Conservation (phyloP, 37 sponge, comb jelly and placozoan genomes). For the Ianthella basta region DNA sequence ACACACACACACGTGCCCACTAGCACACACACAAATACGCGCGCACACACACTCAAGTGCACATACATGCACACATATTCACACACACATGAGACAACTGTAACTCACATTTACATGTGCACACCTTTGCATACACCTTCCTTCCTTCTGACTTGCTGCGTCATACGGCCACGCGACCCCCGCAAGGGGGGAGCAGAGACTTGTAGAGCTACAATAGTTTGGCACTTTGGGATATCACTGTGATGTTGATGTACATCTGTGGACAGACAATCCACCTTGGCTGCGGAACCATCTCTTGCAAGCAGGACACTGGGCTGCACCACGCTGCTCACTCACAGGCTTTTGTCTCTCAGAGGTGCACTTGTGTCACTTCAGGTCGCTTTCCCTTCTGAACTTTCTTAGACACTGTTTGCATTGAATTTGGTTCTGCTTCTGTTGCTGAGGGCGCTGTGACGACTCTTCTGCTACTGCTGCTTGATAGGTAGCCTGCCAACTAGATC, state of each 20-base stretch:
- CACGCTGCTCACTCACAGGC: background rate
- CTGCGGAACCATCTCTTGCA: background rate
- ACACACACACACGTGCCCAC: too few relatives aligned
- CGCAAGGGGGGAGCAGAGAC: background rate
- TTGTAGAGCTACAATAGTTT: background rate
- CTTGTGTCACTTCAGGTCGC: background rate
- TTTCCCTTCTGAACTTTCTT: background rate
- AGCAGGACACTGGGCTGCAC: background rate
- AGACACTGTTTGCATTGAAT: background rate
- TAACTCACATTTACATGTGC: too few relatives aligned
- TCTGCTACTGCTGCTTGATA: background rate
- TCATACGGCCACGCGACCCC: background rate
- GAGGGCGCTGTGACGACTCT: background rate
- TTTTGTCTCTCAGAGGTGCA: background rate
- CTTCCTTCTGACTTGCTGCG: slow-evolving; percentile 2
- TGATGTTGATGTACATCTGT: background rate
- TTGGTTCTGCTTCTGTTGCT: background rate
- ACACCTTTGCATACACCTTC: background rate
- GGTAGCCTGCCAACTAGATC: background rate
- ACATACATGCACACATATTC: too few relatives aligned
- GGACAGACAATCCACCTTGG: background rate
- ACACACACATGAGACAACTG: too few relatives aligned
- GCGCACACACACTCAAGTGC: too few relatives aligned
- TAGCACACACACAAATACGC: too few relatives aligned
- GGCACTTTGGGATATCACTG: background rate